Conservation (phyloP, 2,797 vertebrate genomes). For the Alcedo atthis region DNA sequence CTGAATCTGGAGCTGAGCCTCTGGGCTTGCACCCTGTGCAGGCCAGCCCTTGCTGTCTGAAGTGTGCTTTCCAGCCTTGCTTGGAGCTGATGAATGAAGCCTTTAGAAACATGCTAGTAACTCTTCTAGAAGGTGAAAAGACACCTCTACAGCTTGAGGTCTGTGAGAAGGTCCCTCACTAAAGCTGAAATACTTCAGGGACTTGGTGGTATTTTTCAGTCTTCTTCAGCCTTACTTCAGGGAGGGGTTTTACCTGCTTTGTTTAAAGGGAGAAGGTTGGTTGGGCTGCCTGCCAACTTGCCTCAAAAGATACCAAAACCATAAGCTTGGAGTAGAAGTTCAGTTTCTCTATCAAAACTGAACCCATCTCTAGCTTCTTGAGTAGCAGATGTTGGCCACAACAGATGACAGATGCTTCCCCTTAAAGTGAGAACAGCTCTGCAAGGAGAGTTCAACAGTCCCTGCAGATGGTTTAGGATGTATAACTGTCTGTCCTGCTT, state of each 20-base stretch:
- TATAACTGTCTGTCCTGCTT: neutral
- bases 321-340: neutral
- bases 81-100: neutral
- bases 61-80: neutral
- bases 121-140: neutral
- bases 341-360: neutral
- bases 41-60: neutral
- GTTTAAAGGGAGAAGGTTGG: neutral
- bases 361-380: neutral
- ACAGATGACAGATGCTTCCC: neutral
- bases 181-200: neutral
- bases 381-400: neutral
- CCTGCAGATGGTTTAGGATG: neutral
- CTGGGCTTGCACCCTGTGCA: neutral
- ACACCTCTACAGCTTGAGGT: neutral
- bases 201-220: neutral
- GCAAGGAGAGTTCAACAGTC: neutral
- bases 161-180: neutral
- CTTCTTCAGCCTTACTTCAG: neutral
- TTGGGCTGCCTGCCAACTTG: neutral
- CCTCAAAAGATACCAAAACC: neutral
- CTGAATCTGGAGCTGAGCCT: neutral
- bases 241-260: constrained; percentile 16
- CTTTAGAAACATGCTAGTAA: neutral
- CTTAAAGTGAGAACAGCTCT: neutral